A percentile compares a stretch with the other conserved stretches of the same genome.
Evolutionary conservation across 2,888 invertebrate genomes (phyloP).

Genomic region (Schizotus pectinicornis): DNA sequence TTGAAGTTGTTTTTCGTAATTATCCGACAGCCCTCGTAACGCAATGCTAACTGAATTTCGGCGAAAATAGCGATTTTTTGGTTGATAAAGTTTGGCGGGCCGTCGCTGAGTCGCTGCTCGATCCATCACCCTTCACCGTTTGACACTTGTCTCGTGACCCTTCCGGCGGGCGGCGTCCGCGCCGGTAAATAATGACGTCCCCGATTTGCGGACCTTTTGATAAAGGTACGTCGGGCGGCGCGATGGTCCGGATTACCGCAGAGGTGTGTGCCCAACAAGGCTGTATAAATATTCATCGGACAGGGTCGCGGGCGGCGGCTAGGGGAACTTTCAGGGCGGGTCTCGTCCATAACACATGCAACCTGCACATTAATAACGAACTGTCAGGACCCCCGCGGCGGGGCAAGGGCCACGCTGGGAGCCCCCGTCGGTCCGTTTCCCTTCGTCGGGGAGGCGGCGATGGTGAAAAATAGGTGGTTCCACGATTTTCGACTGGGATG

Average conservation of each 20-base stretch:
- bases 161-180: neutral
- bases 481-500: constrained; percentile 30
- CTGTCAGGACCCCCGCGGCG: constrained; percentile 49
- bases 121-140: neutral
- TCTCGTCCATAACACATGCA: constrained; percentile 50
- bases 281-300: constrained; percentile 41
- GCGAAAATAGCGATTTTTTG: too few relatives aligned
- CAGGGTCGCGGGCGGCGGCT: constrained; percentile 31
- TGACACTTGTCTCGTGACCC: neutral
- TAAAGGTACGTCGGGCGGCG: constrained; percentile 11
- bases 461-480: constrained; percentile 51
- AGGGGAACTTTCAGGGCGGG: constrained; percentile 47
- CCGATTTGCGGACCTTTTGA: constrained; percentile 9
- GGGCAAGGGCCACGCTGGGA: constrained; percentile 44
- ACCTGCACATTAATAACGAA: constrained; percentile 55
- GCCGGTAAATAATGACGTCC: constrained; percentile 17
- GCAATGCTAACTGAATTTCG: too few relatives aligned
- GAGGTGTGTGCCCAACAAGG: constrained; percentile 36
- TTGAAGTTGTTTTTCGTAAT: too few relatives aligned
- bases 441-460: constrained; percentile 47
- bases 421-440: constrained; percentile 45
- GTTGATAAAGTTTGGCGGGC: too few relatives aligned
- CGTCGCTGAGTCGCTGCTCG: too few relatives aligned
- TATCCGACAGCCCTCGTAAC: too few relatives aligned
- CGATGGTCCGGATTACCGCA: constrained; percentile 28